These are phyloP conservation scores for Ctenosaura bakeri DNA, from an alignment of 2,797 vertebrate species.

Conservation along the genomic window DNA sequence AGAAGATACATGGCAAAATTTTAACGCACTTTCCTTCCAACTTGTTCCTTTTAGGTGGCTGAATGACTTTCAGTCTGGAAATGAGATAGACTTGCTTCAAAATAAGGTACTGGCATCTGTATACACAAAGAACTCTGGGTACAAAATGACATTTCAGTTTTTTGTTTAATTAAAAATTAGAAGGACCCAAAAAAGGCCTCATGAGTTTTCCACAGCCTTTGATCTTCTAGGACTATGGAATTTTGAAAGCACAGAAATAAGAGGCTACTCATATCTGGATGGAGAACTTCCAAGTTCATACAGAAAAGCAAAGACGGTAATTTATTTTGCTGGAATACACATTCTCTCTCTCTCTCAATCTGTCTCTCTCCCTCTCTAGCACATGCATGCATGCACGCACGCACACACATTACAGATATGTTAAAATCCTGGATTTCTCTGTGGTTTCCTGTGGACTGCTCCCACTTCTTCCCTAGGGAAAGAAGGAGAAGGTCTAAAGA, in stretches of 20 bases:
- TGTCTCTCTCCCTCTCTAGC: too few species aligned
- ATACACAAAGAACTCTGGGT: neutral
- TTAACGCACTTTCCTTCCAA: neutral
- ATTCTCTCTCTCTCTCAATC: neutral
- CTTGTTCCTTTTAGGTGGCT: too few species aligned
- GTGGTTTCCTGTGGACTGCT: neutral
- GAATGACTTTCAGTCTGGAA: neutral
- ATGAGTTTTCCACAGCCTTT: neutral
- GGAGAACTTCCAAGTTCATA: neutral
- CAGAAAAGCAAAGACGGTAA: neutral
- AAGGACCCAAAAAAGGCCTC: neutral
- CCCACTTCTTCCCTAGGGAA: neutral
- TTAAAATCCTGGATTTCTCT: neutral
- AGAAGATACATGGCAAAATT: too few species aligned
- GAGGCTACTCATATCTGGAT: neutral
- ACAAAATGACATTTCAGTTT: neutral
- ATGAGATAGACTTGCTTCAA: neutral
- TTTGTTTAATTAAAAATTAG: neutral
- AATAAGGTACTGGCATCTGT: neutral
- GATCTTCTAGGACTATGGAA: neutral
- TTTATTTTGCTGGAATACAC: neutral
- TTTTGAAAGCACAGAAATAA: neutral
- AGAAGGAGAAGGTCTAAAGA: neutral
- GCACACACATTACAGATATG: neutral
- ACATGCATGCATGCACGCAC: neutral